A percentile compares a stretch with the other conserved stretches of the same genome.
phyloP scores from a whole-genome alignment of 2,888 invertebrate species.

The Drosophila sordidula region DNA sequence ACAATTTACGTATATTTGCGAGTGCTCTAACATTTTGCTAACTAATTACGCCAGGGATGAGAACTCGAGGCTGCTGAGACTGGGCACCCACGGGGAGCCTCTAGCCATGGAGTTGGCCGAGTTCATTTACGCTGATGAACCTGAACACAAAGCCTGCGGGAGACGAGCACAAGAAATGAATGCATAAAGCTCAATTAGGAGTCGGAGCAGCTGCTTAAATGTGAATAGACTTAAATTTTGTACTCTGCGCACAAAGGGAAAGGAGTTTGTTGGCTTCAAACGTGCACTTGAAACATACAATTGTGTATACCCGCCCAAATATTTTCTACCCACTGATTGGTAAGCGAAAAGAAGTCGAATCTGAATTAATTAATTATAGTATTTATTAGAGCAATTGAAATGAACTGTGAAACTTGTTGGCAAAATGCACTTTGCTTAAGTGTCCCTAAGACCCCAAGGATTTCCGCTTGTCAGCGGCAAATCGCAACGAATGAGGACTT shows the following conservation, averaged over 20 bases:
- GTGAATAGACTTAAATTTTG: slow-evolving; percentile 1
- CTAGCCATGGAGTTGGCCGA: slow-evolving; percentile 19
- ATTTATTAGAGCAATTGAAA: slow-evolving; percentile 2
- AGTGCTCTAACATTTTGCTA: slow-evolving; percentile 69
- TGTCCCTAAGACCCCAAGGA: slow-evolving; percentile 51
- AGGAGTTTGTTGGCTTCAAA: too few species aligned
- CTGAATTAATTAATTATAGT: slow-evolving; percentile 10
- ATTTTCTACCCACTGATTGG: too few species aligned
- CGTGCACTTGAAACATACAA: too few species aligned
- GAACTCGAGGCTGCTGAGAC: neutral
- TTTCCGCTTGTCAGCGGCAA: slow-evolving; percentile 63
- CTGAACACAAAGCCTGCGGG: slow-evolving; percentile 44
- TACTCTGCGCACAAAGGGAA: neutral
- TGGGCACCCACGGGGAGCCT: slow-evolving; percentile 11
- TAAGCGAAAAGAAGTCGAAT: too few species aligned
- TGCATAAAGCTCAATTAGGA: slow-evolving; percentile 53
- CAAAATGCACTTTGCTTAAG: slow-evolving; percentile 58
- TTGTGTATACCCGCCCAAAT: too few species aligned
- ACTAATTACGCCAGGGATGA: slow-evolving; percentile 67
- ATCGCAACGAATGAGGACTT: slow-evolving; percentile 51
- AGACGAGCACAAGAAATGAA: slow-evolving; percentile 35
- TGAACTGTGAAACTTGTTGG: slow-evolving; percentile 15
- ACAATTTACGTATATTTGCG: slow-evolving; percentile 74
- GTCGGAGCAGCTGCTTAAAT: slow-evolving; percentile 8
- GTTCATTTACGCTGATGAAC: slow-evolving; percentile 63